Base-by-base conservation (phyloP, 2,113 vertebrate genomes). In the Pluvialis apricaria region DNA sequence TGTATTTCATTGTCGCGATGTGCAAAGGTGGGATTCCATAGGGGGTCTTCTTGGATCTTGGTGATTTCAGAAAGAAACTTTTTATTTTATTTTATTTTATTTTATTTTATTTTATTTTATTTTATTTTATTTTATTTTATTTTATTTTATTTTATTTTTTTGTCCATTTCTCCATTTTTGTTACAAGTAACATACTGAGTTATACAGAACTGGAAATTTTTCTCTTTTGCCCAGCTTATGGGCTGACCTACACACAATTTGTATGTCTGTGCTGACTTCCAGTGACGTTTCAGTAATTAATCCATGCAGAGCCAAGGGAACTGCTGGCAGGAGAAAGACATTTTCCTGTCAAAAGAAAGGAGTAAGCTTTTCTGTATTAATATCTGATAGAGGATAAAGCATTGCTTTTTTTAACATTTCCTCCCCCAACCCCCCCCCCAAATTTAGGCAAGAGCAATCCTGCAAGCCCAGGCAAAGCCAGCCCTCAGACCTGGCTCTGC, bases 1-100 rank as follows among this genome's bases (percentile, higher is more conserved):
- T 1, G 0, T 32, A 29, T 64, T 82, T 89, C 78, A 12, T 13
- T 26, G 25, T 17, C 1, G 4, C 3, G 1, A 11, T 24, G 24
- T 47, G 31, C 47, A 58, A 38, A 75, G 55, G 29, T 38, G 36
- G 49, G 68, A 49, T 25, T 11, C 44, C 16, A 11, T 4, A 29
- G 31, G 12, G 12, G 26, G 26, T 42, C 54, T 28, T 45, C n/a
- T 58, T 69, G 24, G 11, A 14, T 64, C 4, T 8, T 21, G 31
- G 38, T 29, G 11, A 44, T 45, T 87, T 61, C 70, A 45, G 40
- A 84, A 55, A 24, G 9, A 45, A 57, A 15, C 16, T 5, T 29
- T 19, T 47, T 49, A 49, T 40, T 24, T 11, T 8, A n/a, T 12
- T 6, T 47, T 24, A 40, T 25, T n/a, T 38, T 13, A 2, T 15